Base-by-base conservation (phyloP, 1,140 invertebrate genomes). In the Tachypleus tridentatus region DNA sequence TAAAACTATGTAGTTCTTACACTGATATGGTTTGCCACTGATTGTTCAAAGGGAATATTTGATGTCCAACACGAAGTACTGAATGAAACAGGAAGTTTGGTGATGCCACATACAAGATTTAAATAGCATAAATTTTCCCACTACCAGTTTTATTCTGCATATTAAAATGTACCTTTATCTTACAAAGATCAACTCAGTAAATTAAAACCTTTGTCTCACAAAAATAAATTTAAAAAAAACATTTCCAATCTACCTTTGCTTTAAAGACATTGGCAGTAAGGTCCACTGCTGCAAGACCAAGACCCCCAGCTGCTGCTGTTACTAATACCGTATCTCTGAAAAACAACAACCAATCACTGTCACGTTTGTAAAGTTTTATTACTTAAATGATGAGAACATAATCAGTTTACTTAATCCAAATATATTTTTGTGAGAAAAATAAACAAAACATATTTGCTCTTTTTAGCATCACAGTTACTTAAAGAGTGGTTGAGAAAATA, bases 201-300 rank as follows among this genome's bases (percentile, higher is more conserved):
- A 2, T 29, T 29, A 29, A 29, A 29, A 29, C 29, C 29, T 29
- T 29, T 29, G 61, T 57, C n/a, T 56, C 29, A 61, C n/a, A 66
- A 61, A 51, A 49, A 64, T 63, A 50, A 60, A 54, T 64, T n/a
- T 29, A 29, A 29, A 29, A 29, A 29, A 29, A 29, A 29, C 29
- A 29, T 29, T 29, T 29, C 29, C 29, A 29, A 29, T 29, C 29
- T 70, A 84, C 83, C 74, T 83, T 77, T 11, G 82, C 77, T 74
- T 77, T 80, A 70, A 81, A 84, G 50, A 84, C 78, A 74, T 84
- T 83, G 51, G 79, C 77, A 11, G 82, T 82, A 60, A 86, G 73
- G 75, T 86, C 84, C 29, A 84, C 78, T 9, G 82, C 80, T 62
- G 84, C 83, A 60, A 84, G 71, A 49, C 83, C 83, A 64, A 82